Conservation (phyloP, 1,140 invertebrate genomes). For the Lamellibrachia luymesi region DNA sequence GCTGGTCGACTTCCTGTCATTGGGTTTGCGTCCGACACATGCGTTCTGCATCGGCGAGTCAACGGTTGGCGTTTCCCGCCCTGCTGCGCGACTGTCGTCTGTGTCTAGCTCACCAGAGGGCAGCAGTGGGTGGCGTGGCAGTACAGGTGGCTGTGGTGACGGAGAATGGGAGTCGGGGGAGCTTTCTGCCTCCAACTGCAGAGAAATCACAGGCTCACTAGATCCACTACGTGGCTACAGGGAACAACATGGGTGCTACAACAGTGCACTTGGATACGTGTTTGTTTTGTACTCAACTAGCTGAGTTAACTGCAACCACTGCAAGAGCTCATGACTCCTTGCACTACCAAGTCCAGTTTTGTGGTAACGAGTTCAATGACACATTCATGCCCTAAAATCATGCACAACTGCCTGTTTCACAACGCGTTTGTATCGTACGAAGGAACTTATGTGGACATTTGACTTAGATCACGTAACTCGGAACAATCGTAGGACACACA, state of each 20-base stretch:
- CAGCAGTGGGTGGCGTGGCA: background rate
- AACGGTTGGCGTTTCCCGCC: background rate
- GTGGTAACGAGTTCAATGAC: too few relatives aligned
- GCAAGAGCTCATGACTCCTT: too few relatives aligned
- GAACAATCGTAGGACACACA: too few relatives aligned
- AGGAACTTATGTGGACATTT: too few relatives aligned
- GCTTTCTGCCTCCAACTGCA: background rate
- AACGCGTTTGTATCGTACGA: too few relatives aligned
- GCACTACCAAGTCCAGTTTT: too few relatives aligned
- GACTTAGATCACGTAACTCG: too few relatives aligned
- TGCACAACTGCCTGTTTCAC: too few relatives aligned
- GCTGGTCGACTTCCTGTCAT: background rate
- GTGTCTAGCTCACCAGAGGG: background rate
- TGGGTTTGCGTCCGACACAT: background rate
- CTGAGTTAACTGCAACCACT: too few relatives aligned
- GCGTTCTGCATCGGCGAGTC: background rate
- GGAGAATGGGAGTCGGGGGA: background rate
- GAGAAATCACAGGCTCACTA: background rate
- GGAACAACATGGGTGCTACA: background rate
- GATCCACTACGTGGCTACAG: background rate
- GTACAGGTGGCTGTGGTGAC: background rate
- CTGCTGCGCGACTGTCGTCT: background rate
- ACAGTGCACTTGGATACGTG: too few relatives aligned
- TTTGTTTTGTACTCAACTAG: too few relatives aligned
- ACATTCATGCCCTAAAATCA: too few relatives aligned